Evolutionary conservation across 2,888 invertebrate genomes (phyloP), one percentile per base, ranked within the genome.

Genomic region (Agrotis segetum): DNA sequence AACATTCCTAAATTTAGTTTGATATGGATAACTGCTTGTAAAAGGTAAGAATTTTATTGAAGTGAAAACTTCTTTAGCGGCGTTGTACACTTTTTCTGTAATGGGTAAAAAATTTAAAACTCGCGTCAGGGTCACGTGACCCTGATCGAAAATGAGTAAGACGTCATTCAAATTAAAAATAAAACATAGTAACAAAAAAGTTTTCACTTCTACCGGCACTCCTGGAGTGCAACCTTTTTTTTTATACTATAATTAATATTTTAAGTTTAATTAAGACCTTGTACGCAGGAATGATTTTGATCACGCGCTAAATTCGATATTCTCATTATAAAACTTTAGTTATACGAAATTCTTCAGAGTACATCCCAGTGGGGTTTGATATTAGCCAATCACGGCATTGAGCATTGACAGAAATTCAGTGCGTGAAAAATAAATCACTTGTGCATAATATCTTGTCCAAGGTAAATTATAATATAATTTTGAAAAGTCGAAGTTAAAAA

Each of bases 31-130:
- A 68, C 79, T 81, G 79, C 71, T 78, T 86, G 69, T 21, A 74
- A 75, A 89, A 90, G 92, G 92, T 92, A 90, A 91, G 90, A 84
- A 74, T 67, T 72, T 77, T n/a, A n/a, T n/a, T n/a, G n/a, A n/a
- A n/a, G n/a, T n/a, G n/a, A n/a, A n/a, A n/a, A n/a, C n/a, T n/a
- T n/a, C n/a, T n/a, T n/a, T n/a, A n/a, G n/a, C n/a, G n/a, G n/a
- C n/a, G n/a, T n/a, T n/a, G n/a, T n/a, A n/a, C n/a, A n/a, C n/a
- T n/a, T n/a, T n/a, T n/a, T n/a, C n/a, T n/a, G n/a, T n/a, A n/a
- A n/a, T n/a, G n/a, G n/a, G n/a, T n/a, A n/a, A n/a, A n/a, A n/a
- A n/a, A n/a, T n/a, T n/a, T n/a, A n/a, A n/a, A n/a, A n/a, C n/a
- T n/a, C n/a, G n/a, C n/a, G n/a, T n/a, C n/a, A n/a, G n/a, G n/a